These are phyloP conservation scores for Paralichthys olivaceus DNA, from an alignment of 2,113 vertebrate species.

Conservation along the genomic window DNA sequence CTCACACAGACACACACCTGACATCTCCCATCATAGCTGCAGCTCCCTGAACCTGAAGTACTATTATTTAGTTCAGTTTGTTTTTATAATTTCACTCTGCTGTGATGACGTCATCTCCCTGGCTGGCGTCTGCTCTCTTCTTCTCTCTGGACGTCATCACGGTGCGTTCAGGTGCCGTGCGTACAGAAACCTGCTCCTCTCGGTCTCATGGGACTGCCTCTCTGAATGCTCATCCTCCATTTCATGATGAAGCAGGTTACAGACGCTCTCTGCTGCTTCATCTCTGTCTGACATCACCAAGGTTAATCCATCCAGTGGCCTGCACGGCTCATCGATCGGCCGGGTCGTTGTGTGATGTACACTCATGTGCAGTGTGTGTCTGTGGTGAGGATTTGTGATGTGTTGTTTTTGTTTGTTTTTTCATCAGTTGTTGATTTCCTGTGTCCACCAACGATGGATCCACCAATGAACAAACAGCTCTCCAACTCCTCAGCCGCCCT, in stretches of 20 bases:
- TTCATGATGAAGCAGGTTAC: conserved; percentile 35
- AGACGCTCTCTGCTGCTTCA: conserved; percentile 19
- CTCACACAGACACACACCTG: conserved; percentile 3
- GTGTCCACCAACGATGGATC: conserved; percentile 59
- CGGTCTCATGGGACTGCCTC: neutral
- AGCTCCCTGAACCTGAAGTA: too few relatives aligned
- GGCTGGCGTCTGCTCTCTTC: too few relatives aligned
- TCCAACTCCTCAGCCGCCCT: conserved; percentile 75
- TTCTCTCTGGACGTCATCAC: too few relatives aligned
- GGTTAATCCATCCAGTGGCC: conserved; percentile 35
- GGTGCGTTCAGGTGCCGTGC: neutral
- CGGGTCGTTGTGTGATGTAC: neutral
- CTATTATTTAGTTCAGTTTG: too few relatives aligned
- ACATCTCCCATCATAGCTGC: too few relatives aligned
- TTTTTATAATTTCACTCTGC: too few relatives aligned
- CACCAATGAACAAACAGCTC: conserved; percentile 74
- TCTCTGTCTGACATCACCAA: conserved; percentile 41
- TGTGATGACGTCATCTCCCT: too few relatives aligned
- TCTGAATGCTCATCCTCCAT: conserved; percentile 14
- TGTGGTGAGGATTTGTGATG: conserved; percentile 1
- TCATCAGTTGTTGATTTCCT: conserved; percentile 70
- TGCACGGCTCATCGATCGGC: conserved; percentile 15
- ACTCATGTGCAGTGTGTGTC: neutral
- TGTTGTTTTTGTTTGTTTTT: conserved; percentile 6
- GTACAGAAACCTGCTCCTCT: neutral